Conservation (phyloP, 2,888 invertebrate species). For the Machimus rusticus region DNA sequence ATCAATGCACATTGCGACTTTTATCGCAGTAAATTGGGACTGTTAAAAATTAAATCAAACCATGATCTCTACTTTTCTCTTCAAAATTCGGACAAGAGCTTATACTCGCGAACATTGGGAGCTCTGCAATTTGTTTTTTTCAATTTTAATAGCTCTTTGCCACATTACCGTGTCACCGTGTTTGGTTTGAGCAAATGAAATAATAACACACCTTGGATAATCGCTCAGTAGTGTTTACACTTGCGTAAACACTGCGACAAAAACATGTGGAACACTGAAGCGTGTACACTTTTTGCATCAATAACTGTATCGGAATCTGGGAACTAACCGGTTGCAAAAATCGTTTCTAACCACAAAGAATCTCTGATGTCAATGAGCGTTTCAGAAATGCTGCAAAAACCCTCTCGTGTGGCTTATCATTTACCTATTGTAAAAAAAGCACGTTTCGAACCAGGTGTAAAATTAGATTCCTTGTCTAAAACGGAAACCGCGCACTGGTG, state of each 20-base stretch:
- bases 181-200: neutral
- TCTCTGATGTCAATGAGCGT: neutral
- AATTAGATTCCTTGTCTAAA: neutral
- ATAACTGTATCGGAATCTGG: neutral
- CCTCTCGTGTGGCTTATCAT: neutral
- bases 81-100: neutral
- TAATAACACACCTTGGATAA: neutral
- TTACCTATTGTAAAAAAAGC: neutral
- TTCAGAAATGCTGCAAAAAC: neutral
- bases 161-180: neutral
- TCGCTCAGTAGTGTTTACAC: neutral
- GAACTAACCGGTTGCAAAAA: neutral
- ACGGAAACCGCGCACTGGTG: neutral
- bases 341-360: neutral
- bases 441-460: neutral
- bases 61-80: neutral
- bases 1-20: neutral
- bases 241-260: conserved; percentile 2
- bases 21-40: neutral
- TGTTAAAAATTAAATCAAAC: neutral
- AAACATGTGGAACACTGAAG: neutral
- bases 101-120: neutral
- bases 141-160: neutral
- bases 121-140: neutral
- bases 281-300: neutral